phyloP scores from a whole-genome alignment of 1,140 invertebrate genomes.

The Atta cephalotes region DNA sequence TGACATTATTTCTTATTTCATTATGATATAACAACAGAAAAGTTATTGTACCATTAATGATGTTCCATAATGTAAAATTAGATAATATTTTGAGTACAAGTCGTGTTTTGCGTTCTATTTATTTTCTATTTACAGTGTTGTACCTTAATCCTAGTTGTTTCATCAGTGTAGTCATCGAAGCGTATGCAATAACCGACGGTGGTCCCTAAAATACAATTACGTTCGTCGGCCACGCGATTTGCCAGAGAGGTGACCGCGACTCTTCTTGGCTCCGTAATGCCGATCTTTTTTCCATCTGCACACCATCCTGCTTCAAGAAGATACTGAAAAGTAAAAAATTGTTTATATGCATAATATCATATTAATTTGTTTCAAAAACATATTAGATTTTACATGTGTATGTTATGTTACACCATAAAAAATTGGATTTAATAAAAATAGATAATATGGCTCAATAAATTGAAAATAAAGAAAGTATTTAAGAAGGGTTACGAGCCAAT shows the following conservation, averaged over 20 bases:
- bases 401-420: not conserved
- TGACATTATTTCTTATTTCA: slow-evolving; percentile 3
- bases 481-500: too few relatives aligned
- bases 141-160: slow-evolving; percentile 95
- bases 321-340: slow-evolving; percentile 88
- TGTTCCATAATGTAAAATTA: not conserved
- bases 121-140: not conserved
- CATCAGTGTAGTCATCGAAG: slow-evolving; percentile 93
- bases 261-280: slow-evolving; percentile 96
- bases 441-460: too few relatives aligned
- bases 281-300: slow-evolving; percentile 90
- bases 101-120: not conserved
- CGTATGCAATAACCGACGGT: slow-evolving; percentile 97
- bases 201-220: slow-evolving; percentile 91
- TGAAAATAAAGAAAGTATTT: too few relatives aligned
- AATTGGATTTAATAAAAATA: not conserved
- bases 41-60: not conserved
- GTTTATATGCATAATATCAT: slow-evolving; percentile 59
- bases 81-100: not conserved
- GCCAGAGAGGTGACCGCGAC: slow-evolving; percentile 97
- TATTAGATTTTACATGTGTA: not conserved
- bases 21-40: not conserved
- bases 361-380: slow-evolving; percentile 62
- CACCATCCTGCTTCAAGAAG: slow-evolving; percentile 96
- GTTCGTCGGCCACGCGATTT: slow-evolving; percentile 96